Conservation (phyloP, 64 coral and sea anemone genomes). For the Pocillopora verrucosa region DNA sequence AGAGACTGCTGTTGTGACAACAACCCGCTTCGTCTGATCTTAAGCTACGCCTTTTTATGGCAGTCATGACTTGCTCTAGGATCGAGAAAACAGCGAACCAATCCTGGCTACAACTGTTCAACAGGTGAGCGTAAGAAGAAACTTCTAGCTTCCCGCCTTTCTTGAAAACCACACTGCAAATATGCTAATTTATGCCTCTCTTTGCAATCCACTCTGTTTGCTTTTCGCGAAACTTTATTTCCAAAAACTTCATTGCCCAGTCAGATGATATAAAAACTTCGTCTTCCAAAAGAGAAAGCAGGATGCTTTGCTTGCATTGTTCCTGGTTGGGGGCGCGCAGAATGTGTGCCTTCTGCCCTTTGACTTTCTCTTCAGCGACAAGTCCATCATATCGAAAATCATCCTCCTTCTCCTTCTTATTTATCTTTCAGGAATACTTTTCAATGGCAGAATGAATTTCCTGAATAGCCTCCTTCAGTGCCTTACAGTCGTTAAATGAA, state of each 20-base stretch:
- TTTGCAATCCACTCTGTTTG: conserved; percentile 40
- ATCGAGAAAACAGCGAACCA: conserved; percentile 22
- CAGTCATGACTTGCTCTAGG: conserved; percentile 18
- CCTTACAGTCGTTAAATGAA: too few relatives aligned
- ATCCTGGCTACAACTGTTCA: conserved; percentile 40
- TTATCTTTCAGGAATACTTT: conserved; percentile 9
- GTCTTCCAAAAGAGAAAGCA: too few relatives aligned
- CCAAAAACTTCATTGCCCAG: too few relatives aligned
- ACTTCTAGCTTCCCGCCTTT: not conserved
- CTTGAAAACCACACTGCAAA: conserved; percentile 12
- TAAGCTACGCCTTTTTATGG: not conserved
- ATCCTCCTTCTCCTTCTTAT: not conserved
- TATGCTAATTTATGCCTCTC: conserved; percentile 54
- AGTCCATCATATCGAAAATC: conserved; percentile 7
- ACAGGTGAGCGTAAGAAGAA: conserved; percentile 18
- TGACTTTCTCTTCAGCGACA: too few relatives aligned
- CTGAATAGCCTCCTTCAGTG: too few relatives aligned
- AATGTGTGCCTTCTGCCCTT: not conserved
- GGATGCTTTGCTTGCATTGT: not conserved
- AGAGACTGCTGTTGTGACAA: not conserved
- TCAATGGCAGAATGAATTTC: too few relatives aligned
- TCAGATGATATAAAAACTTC: too few relatives aligned
- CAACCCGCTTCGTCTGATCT: too few relatives aligned
- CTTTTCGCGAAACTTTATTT: conserved; percentile 39
- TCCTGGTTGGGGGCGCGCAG: conserved; percentile 46